A percentile compares a stretch with the other conserved stretches of the same genome.
Conservation (phyloP, 1,140 invertebrate genomes). For the Drosophila willistoni region DNA sequence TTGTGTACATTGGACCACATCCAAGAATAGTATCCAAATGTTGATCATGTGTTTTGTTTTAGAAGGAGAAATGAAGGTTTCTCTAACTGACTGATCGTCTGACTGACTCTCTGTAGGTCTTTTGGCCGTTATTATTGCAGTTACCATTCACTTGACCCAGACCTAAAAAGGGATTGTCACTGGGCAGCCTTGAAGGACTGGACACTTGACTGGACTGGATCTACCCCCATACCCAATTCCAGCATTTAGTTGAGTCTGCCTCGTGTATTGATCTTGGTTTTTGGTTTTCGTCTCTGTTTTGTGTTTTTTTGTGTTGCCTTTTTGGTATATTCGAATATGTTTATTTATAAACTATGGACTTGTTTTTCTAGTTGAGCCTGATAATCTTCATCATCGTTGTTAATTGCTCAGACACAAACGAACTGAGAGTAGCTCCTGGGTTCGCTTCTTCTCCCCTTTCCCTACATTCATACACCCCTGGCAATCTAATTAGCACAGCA, state of each 20-base stretch:
- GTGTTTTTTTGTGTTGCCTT: not conserved
- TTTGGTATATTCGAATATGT: conserved; percentile 21
- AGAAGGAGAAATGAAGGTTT: conserved; percentile 78
- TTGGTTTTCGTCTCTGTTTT: not conserved
- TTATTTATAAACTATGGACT: conserved; percentile 77
- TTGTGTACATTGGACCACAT: conserved; percentile 7
- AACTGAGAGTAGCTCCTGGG: conserved; percentile 7
- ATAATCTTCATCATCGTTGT: conserved; percentile 65
- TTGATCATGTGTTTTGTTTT: conserved; percentile 56
- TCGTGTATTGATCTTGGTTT: conserved; percentile 36
- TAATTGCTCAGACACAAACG: conserved; percentile 52
- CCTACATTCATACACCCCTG: not conserved
- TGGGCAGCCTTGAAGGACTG: conserved; percentile 27
- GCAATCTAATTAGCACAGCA: conserved; percentile 22
- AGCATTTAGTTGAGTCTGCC: conserved; percentile 36
- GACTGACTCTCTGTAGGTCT: not conserved
- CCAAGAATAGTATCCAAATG: conserved; percentile 56
- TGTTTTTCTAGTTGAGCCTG: conserved; percentile 77
- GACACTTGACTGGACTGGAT: not conserved
- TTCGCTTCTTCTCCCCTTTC: conserved; percentile 8
- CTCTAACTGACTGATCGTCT: not conserved
- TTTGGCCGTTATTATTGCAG: conserved; percentile 30
- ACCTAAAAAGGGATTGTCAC: conserved; percentile 33
- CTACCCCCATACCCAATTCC: not conserved
- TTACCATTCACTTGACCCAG: conserved; percentile 51